phyloP scores from a whole-genome alignment of 2,797 vertebrate genomes.

The Hirundo rustica region DNA sequence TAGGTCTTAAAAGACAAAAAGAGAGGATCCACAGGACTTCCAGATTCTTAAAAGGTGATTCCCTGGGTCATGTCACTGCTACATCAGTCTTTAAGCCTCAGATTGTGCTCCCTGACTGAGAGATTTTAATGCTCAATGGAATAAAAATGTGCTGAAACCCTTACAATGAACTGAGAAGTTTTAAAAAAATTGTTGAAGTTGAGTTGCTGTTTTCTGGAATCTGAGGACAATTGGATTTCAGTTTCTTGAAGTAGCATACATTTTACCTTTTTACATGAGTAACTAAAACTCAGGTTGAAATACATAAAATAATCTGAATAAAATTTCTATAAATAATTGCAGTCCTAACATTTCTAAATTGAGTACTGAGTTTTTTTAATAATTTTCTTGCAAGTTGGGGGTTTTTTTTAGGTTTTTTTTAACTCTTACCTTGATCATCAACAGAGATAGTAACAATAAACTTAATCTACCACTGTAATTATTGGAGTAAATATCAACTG shows the following conservation, averaged over 20 bases:
- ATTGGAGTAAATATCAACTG: not conserved
- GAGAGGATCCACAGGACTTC: not conserved
- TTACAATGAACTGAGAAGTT: not conserved
- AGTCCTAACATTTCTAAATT: not conserved
- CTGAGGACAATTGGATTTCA: not conserved
- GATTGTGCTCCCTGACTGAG: not conserved
- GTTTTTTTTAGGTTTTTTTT: no score
- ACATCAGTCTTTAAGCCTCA: not conserved
- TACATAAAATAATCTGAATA: not conserved
- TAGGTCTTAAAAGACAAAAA: not conserved
- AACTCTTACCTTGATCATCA: not conserved
- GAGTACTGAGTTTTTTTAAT: not conserved
- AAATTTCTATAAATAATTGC: not conserved
- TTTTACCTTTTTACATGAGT: not conserved
- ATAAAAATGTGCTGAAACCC: not conserved
- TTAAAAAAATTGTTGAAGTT: not conserved
- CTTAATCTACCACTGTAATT: not conserved
- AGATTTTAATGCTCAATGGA: not conserved
- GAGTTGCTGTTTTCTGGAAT: not conserved
- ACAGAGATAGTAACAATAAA: not conserved
- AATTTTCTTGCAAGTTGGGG: not conserved
- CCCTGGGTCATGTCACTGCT: not conserved
- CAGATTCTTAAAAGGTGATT: not conserved
- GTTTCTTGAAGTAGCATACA: not conserved
- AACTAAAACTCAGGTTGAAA: not conserved